phyloP scores from a whole-genome alignment of 1,140 invertebrate genomes.

The Drosophila lacertosa region DNA sequence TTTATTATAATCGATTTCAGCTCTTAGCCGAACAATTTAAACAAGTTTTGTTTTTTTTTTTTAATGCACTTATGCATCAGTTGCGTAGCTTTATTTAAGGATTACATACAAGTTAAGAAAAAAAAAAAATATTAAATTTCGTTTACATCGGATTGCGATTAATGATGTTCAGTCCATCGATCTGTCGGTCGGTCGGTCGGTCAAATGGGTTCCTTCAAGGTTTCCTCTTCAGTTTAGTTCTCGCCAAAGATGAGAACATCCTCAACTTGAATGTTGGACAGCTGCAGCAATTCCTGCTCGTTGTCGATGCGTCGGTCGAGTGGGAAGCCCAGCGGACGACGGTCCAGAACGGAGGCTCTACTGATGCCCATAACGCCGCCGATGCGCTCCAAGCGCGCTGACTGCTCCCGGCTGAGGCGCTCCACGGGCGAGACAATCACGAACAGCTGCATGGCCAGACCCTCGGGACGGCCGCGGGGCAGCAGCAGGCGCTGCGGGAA shows the following conservation, averaged over 20 bases:
- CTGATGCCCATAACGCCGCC: constrained; percentile 55
- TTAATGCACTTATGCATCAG: constrained; percentile 65
- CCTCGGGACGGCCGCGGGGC: constrained; percentile 86
- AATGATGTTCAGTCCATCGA: constrained; percentile 6
- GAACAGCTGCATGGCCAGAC: constrained; percentile 87
- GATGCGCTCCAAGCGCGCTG: constrained; percentile 8
- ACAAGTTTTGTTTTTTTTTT: background rate
- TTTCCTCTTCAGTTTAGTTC: constrained; percentile 58
- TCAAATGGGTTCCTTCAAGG: background rate
- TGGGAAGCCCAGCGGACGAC: constrained; percentile 79
- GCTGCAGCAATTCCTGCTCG: constrained; percentile 65
- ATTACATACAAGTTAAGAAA: constrained; percentile 21
- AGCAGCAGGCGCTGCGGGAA: constrained; percentile 87
- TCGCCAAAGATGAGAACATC: constrained; percentile 78
- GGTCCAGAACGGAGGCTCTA: constrained; percentile 46
- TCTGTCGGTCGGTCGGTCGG: background rate
- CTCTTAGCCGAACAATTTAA: background rate
- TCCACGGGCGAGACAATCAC: constrained; percentile 84
- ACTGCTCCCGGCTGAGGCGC: constrained; percentile 1
- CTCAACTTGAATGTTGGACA: constrained; percentile 73
- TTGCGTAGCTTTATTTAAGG: constrained; percentile 56
- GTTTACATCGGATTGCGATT: constrained; percentile 7
- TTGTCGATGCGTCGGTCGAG: constrained; percentile 81
- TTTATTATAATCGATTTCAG: background rate
- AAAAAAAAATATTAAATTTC: constrained; percentile 12